Conservation (phyloP, 2,113 vertebrate genomes). For the Axis porcinus region DNA sequence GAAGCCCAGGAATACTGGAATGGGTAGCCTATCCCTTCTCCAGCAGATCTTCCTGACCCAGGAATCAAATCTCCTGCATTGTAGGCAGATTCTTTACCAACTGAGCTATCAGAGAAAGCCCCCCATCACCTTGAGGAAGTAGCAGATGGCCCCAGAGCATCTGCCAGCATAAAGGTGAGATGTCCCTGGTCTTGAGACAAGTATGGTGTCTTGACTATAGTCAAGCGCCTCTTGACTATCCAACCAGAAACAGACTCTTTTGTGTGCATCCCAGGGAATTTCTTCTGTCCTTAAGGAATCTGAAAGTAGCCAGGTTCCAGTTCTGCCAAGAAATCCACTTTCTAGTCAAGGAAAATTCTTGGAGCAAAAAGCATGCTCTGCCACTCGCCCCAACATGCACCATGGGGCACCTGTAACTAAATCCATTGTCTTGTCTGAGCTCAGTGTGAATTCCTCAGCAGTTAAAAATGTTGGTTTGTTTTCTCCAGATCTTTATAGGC, state of each 20-base stretch:
- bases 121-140: background rate
- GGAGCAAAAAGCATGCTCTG: background rate
- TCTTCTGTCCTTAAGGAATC: slow-evolving; percentile 41
- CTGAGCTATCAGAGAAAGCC: background rate
- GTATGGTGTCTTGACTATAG: background rate
- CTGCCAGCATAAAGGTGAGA: background rate
- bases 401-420: slow-evolving; percentile 17
- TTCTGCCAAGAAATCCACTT: slow-evolving; percentile 54
- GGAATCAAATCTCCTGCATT: background rate
- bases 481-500: background rate
- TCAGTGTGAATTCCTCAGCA: slow-evolving; percentile 14
- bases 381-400: background rate
- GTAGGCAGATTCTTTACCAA: background rate
- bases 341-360: slow-evolving; percentile 43
- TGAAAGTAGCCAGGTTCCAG: slow-evolving; percentile 1
- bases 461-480: slow-evolving; percentile 20
- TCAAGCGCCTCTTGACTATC: background rate
- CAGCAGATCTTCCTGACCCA: background rate
- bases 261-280: background rate
- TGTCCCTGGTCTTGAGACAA: background rate
- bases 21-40: background rate
- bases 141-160: background rate
- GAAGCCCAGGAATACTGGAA: background rate
- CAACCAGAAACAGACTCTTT: slow-evolving; percentile 6
- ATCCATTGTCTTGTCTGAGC: slow-evolving; percentile 42